Evolutionary conservation across 1,140 invertebrate species (phyloP), one percentile per base, ranked within the genome.

Genomic region (Branchinecta lynchi): DNA sequence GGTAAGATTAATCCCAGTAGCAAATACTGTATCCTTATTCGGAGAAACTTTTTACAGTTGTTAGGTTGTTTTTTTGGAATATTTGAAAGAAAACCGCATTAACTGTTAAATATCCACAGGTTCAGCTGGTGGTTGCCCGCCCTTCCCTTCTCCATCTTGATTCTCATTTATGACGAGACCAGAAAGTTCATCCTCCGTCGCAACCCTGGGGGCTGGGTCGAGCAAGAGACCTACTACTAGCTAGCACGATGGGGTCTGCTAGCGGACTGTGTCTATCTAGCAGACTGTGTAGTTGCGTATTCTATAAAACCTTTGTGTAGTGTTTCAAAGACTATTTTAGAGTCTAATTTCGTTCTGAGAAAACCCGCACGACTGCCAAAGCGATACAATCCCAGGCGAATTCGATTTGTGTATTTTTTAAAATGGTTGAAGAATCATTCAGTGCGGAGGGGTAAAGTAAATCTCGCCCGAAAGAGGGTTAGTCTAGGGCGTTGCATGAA

Each of bases 41-140:
- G n/a, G n/a, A n/a, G n/a, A n/a, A n/a, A n/a, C n/a, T n/a, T n/a
- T n/a, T n/a, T n/a, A n/a, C n/a, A n/a, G n/a, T n/a, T n/a, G n/a
- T n/a, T n/a, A n/a, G n/a, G n/a, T n/a, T n/a, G n/a, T n/a, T 32
- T 1, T 32, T 5, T 32, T 32, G 5, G 32, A 32, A 32, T 32
- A 32, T 32, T 32, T 5, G 32, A 32, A 32, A 32, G 5, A 5
- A 32, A 32, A 32, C 32, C 32, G 32, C 32, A 32, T 32, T 32
- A 32, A 32, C 32, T 32, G 32, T 5, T 32, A 32, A 32, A 32
- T 32, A 32, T 32, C 32, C 32, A 32, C 79, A 97, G 95, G 84
- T 92, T 96, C 79, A 90, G 93, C 74, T 99, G 96, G 96, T 99
- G 96, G 96, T 84, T 98, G 78, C 92, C 93, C 71, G 93, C 93